Conservation (phyloP, 2,797 vertebrate species). For the Capromys pilorides region DNA sequence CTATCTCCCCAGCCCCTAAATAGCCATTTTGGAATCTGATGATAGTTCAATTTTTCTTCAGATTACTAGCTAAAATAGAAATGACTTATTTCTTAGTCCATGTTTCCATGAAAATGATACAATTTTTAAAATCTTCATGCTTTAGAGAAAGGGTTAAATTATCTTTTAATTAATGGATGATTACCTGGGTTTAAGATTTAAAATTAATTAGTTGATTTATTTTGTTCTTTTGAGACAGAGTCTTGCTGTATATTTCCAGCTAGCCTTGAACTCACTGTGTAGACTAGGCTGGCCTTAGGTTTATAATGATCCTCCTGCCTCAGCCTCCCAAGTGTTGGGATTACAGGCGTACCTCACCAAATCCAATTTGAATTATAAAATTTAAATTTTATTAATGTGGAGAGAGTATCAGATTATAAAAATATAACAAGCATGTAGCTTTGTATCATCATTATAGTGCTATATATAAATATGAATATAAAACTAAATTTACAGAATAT, state of each 20-base stretch:
- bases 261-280: not conserved
- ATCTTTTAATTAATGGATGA: constrained; percentile 35
- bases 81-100: not conserved
- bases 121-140: constrained; percentile 1
- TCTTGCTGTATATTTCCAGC: not conserved
- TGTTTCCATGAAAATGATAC: constrained; percentile 64
- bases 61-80: constrained; percentile 42
- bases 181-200: constrained; percentile 23
- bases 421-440: constrained; percentile 36
- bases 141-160: constrained; percentile 47
- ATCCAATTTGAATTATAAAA: not conserved
- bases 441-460: not conserved
- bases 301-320: not conserved
- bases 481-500: constrained; percentile 44
- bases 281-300: not conserved
- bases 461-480: constrained; percentile 35
- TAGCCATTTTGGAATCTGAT: constrained; percentile 46
- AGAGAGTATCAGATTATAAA: constrained; percentile 43
- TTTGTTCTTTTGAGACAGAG: not conserved
- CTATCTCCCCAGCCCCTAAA: too few relatives aligned
- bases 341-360: not conserved
- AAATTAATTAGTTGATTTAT: not conserved
- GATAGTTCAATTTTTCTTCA: constrained; percentile 56
- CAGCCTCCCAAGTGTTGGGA: not conserved
- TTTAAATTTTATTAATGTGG: constrained; percentile 49